Percentiles rank a stretch among this genome's conserved stretches.
phyloP scores from a whole-genome alignment of 2,888 invertebrate genomes.

The Volucella zonaria region DNA sequence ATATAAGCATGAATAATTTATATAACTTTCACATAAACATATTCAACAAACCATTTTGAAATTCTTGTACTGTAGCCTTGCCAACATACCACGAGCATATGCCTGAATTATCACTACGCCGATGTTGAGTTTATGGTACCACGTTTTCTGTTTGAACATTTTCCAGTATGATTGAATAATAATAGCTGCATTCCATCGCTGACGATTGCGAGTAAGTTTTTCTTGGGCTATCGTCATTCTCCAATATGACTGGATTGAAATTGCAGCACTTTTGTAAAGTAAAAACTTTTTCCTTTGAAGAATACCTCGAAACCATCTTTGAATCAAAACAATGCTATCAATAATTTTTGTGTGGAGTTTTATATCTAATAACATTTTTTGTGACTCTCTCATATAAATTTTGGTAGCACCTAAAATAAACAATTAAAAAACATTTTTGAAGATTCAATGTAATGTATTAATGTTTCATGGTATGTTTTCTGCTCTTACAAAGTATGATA shows the following conservation, averaged over 20 bases:
- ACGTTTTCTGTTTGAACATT: conserved; percentile 86
- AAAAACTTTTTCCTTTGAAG: conserved; percentile 91
- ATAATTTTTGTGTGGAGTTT: conserved; percentile 96
- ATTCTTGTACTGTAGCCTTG: conserved; percentile 84
- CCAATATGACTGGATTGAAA: conserved; percentile 90
- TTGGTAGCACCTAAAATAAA: conserved; percentile 88
- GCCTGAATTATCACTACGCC: conserved; percentile 88
- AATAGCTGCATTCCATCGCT: conserved; percentile 85
- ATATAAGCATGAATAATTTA: conserved; percentile 83
- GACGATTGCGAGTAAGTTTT: conserved; percentile 82
- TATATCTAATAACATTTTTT: conserved; percentile 95
- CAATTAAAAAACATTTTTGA: not conserved
- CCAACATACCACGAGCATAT: conserved; percentile 86
- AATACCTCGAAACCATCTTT: conserved; percentile 94
- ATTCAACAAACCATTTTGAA: conserved; percentile 72
- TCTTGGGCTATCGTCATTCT: conserved; percentile 87
- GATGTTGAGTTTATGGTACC: conserved; percentile 86
- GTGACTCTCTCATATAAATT: conserved; percentile 96
- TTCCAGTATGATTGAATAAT: conserved; percentile 92
- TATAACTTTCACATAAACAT: conserved; percentile 80
- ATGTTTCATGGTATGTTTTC: not conserved
- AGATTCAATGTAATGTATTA: not conserved
- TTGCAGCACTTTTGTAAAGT: conserved; percentile 88
- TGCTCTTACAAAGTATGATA: not conserved
- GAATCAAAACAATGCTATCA: conserved; percentile 94